phyloP scores from a whole-genome alignment of 2,113 vertebrate genomes.

The Seriola quinqueradiata region DNA sequence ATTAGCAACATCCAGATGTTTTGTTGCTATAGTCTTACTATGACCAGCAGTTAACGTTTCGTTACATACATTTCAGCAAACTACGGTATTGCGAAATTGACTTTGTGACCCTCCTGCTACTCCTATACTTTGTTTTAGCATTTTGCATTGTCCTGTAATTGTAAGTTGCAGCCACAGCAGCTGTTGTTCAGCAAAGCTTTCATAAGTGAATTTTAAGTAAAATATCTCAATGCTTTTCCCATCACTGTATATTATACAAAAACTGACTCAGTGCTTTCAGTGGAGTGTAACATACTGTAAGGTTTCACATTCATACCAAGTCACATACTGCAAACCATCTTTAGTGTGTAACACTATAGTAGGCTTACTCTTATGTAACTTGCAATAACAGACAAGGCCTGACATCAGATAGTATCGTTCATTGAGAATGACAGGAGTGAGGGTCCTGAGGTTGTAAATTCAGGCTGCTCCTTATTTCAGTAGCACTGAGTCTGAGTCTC shows the following conservation, averaged over 20 bases:
- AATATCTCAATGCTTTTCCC: too few relatives aligned
- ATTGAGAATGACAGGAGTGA: slow-evolving; percentile 14
- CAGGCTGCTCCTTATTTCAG: slow-evolving; percentile 9
- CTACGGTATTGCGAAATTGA: not conserved
- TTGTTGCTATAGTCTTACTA: too few relatives aligned
- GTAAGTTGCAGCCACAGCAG: too few relatives aligned
- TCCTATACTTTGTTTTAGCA: not conserved
- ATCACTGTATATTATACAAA: too few relatives aligned
- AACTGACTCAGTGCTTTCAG: not conserved
- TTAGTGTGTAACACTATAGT: not conserved
- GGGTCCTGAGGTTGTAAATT: not conserved
- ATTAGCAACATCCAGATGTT: too few relatives aligned
- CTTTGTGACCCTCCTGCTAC: not conserved
- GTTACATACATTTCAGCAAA: too few relatives aligned
- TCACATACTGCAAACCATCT: not conserved
- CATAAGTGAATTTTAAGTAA: too few relatives aligned
- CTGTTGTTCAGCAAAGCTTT: too few relatives aligned
- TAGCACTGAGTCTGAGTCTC: not conserved
- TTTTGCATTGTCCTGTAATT: too few relatives aligned
- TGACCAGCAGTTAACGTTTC: too few relatives aligned
- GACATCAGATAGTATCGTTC: slow-evolving; percentile 6
- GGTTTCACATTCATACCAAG: not conserved
- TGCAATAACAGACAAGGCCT: not conserved
- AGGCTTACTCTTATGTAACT: not conserved
- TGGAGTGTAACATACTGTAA: not conserved